phyloP scores from a whole-genome alignment of 2,113 vertebrate species.

The Lamprologus speciosus region DNA sequence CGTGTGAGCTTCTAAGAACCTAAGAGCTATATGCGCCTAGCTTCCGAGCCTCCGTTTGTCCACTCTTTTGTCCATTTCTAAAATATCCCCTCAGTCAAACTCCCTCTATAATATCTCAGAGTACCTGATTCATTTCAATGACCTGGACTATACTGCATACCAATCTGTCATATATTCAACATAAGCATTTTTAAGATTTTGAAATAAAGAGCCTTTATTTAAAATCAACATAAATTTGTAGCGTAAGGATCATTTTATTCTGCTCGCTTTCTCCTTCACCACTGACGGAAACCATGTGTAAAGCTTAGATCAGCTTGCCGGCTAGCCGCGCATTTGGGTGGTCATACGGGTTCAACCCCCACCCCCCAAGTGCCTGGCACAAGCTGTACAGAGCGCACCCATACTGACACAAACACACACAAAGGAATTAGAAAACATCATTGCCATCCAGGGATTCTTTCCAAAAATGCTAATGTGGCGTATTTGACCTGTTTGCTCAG shows the following conservation, averaged over 20 bases:
- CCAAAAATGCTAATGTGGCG: conserved; percentile 41
- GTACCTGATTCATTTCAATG: background rate
- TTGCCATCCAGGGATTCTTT: background rate
- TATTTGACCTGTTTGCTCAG: conserved; percentile 17
- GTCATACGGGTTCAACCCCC: conserved; percentile 10
- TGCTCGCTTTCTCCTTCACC: background rate
- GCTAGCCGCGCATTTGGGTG: conserved; percentile 9
- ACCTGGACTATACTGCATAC: background rate
- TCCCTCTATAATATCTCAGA: background rate
- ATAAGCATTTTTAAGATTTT: background rate
- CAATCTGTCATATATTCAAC: background rate
- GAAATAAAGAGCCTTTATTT: background rate
- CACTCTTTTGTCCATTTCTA: background rate
- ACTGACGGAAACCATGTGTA: background rate
- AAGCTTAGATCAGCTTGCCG: conserved; percentile 3
- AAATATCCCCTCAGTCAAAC: background rate
- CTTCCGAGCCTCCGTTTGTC: background rate
- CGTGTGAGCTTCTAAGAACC: background rate
- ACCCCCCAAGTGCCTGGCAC: conserved; percentile 5
- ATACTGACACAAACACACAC: background rate
- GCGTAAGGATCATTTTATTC: background rate
- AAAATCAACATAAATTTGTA: background rate
- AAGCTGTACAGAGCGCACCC: conserved; percentile 13
- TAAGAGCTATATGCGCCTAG: background rate
- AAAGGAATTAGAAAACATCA: conserved; percentile 9